Evolutionary conservation across 2,113 vertebrate species (phyloP).

Genomic region (Aegypius monachus): DNA sequence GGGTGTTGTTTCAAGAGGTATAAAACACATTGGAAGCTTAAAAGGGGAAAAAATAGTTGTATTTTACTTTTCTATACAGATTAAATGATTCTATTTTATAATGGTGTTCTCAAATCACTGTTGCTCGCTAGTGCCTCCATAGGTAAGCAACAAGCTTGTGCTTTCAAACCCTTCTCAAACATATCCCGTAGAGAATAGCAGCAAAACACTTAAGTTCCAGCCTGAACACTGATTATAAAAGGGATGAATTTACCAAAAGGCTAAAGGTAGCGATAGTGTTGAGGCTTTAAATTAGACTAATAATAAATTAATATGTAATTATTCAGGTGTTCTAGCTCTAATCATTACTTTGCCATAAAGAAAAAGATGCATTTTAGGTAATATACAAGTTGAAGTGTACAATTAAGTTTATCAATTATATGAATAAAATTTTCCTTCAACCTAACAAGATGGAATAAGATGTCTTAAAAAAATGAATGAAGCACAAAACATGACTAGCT

Average conservation of each 20-base stretch:
- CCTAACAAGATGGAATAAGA: not conserved
- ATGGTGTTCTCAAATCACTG: not conserved
- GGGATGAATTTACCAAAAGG: not conserved
- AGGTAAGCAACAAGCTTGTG: not conserved
- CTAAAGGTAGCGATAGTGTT: not conserved
- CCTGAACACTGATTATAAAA: not conserved
- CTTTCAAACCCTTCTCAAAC: not conserved
- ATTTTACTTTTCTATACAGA: not conserved
- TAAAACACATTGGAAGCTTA: not conserved
- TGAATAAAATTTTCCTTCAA: not conserved
- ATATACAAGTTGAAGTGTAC: not conserved
- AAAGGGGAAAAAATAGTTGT: not conserved
- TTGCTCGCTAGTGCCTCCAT: constrained; percentile 49
- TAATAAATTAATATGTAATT: not conserved
- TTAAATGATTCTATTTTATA: not conserved
- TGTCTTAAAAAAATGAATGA: not conserved
- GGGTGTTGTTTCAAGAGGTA: not conserved
- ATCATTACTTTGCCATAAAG: not conserved
- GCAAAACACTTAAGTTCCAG: not conserved
- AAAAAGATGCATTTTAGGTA: not conserved
- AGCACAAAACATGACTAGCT: not conserved
- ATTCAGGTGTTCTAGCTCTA: not conserved
- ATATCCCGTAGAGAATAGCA: not conserved
- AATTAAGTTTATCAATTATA: not conserved
- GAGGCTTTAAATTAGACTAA: not conserved